A percentile compares a stretch with the other conserved stretches of the same genome.
Conservation (phyloP, 2,113 vertebrate species). For the Bos javanicus region DNA sequence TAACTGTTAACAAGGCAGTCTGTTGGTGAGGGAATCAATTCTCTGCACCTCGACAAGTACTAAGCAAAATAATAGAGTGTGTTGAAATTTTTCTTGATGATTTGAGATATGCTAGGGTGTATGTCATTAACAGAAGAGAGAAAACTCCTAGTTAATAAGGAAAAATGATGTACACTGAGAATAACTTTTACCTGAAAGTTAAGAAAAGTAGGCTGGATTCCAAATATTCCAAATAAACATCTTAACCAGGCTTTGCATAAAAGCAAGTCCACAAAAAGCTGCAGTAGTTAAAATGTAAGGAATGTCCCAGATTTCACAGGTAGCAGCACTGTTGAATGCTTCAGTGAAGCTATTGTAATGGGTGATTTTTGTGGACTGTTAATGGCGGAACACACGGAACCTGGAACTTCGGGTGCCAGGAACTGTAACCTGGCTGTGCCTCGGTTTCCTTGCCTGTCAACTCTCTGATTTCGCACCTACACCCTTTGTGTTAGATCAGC, state of each 20-base stretch:
- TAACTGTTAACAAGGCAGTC: not conserved
- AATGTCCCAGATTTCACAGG: not conserved
- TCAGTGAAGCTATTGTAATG: not conserved
- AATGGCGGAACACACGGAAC: not conserved
- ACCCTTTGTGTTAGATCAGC: not conserved
- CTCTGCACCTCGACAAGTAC: not conserved
- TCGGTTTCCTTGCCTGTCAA: not conserved
- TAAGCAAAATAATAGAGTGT: not conserved
- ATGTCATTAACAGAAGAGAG: not conserved
- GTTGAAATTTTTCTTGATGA: not conserved
- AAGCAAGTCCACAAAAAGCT: not conserved
- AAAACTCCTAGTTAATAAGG: not conserved
- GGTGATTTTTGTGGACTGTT: not conserved
- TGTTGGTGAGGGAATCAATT: not conserved
- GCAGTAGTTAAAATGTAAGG: not conserved
- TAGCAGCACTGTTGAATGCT: not conserved
- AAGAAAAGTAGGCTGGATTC: not conserved
- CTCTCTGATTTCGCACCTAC: not conserved
- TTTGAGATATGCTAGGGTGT: not conserved
- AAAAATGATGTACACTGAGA: not conserved
- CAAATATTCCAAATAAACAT: not conserved
- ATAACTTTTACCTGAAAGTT: not conserved
- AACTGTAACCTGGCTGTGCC: not conserved
- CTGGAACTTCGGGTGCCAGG: not conserved
- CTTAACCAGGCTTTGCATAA: not conserved